phyloP scores from a whole-genome alignment of 2,888 invertebrate genomes.

The Leptinotarsa juncta region DNA sequence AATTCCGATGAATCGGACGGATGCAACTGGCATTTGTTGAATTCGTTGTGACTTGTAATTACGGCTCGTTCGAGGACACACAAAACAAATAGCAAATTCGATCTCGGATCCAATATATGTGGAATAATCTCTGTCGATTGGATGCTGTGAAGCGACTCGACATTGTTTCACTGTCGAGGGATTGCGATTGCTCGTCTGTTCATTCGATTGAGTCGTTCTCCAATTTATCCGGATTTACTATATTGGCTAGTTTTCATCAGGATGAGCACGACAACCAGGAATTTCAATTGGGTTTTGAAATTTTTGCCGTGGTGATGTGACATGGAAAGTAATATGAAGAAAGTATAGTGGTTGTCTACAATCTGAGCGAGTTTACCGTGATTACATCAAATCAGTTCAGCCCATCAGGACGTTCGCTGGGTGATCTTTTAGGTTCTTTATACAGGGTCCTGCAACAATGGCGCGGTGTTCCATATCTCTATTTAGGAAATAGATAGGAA shows the following conservation, averaged over 20 bases:
- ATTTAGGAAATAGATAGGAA: no score
- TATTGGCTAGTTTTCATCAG: neutral
- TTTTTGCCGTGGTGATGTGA: no score
- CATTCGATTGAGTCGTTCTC: neutral
- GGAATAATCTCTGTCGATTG: slow-evolving; percentile 8
- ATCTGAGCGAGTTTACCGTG: no score
- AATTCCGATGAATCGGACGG: neutral
- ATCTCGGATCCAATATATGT: slow-evolving; percentile 1
- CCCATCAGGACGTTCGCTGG: no score
- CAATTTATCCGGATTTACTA: neutral
- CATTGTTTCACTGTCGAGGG: slow-evolving; percentile 7
- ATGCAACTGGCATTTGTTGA: neutral
- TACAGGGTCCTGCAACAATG: no score
- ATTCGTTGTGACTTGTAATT: neutral
- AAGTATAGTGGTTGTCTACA: no score
- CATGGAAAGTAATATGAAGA: no score
- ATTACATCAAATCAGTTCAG: no score
- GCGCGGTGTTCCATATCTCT: no score
- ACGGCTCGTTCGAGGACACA: neutral
- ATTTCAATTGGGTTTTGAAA: neutral
- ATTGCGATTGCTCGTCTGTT: neutral
- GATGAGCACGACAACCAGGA: neutral
- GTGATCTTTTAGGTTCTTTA: no score
- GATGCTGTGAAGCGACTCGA: neutral
- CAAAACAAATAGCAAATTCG: slow-evolving; percentile 11